Evolutionary conservation across 2,113 vertebrate genomes (phyloP), one percentile per base, ranked within the genome.

Genomic region (Euleptes europaea): DNA sequence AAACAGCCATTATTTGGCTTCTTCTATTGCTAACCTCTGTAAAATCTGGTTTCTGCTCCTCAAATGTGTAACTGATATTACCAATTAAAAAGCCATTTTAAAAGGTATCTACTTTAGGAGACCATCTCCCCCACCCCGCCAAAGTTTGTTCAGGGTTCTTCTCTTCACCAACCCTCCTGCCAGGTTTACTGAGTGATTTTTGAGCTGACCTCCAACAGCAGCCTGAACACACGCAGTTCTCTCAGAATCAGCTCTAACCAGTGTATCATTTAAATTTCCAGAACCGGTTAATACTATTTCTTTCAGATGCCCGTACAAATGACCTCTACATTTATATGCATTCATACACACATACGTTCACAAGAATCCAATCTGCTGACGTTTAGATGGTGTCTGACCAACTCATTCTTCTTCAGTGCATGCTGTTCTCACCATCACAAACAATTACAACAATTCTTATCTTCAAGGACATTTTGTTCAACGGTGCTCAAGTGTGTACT

Each of bases 381-480:
- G 65, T 78, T 85, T 88, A 83, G 84, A 74, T 88, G 21, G 91
- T 40, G 17, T 78, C 87, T 77, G 83, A 87, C 90, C 84, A 79
- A 90, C 85, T 90, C 88, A 74, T 92, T 84, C 79, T 88, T 92
- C 47, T 92, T 92, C 72, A 33, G 91, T 88, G 77, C 93, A 94
- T 88, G 84, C 63, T 95, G 94, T 95, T 94, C 94, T 93, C 89
- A 86, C 92, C 78, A 88, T 73, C 83, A 90, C 82, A 80, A 91
- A 69, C 81, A 84, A 93, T 92, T 91, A 82, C 47, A 91, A 93
- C 81, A 90, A 83, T 94, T 94, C 88, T 93, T 93, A 93, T 94
- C 90, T 95, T 90, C 87, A 94, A 93, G 88, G 79, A 97, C 94
- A 89, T 93, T 93, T 88, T 94, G 94, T 96, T 93, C 95, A 90